Base-by-base conservation (phyloP, 2,888 invertebrate genomes). In the Slavum lentiscoides region DNA sequence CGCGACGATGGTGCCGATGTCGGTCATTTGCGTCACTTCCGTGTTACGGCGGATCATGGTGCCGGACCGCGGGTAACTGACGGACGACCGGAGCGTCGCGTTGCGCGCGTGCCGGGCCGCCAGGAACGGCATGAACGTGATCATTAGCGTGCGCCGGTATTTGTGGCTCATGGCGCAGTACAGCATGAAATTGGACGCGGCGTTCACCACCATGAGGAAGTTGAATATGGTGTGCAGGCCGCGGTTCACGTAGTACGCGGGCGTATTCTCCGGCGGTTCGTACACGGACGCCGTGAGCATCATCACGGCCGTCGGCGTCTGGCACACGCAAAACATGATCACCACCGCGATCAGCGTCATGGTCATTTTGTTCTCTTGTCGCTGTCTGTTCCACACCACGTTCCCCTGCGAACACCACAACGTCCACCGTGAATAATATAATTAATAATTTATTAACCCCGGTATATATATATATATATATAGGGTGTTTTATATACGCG, bases 81-180 rank as follows among this genome's bases (percentile, higher is more conserved):
- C 70, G 39, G 77, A 80, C 39, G 77, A 80, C 37, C 69, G 70
- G 53, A 80, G 77, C 53, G 77, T 80, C 9, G 70, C 62, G 62
- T 69, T 62, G 62, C 77, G 77, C 53, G 77, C 62, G 70, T 80
- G 77, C 21, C 77, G 70, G 30, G 77, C 77, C 9, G 83, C 82
- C 39, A 83, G 80, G 76, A 84, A 84, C 39, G 85, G 85, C 62
- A 84, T 83, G 73, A 85, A 84, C 55, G 85, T 84, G 69, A 84
- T 61, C 62, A 84, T 77, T 19, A 85, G 82, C 5, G 91, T 92
- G 84, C 89, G 89, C 67, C 93, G 88, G 87, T 93, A 93, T 85
- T 92, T 91, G 85, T 91, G 91, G 83, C 92, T 92, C 85, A 94
- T 89, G 68, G 91, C 91, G 84, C 93, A 93, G 86, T 93, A 94